phyloP scores from a whole-genome alignment of 2,113 vertebrate species.

The Montifringilla adamsi region DNA sequence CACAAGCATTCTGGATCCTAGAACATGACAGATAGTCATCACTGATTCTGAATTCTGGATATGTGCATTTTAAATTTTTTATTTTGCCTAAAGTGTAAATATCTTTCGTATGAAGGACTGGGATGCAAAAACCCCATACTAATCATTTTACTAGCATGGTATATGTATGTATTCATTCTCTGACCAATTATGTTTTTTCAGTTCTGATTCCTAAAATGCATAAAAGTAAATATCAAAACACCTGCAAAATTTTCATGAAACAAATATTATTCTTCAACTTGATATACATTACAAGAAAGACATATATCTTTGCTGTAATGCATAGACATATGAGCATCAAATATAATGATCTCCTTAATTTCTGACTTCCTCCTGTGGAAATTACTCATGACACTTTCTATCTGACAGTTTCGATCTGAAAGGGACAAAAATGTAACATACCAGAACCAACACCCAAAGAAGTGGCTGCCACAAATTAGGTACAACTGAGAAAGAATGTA shows the following conservation, averaged over 20 bases:
- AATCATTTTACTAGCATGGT: not conserved
- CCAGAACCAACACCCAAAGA: not conserved
- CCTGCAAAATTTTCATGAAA: not conserved
- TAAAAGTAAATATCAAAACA: not conserved
- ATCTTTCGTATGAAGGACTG: not conserved
- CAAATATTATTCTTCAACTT: not conserved
- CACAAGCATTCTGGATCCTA: not conserved
- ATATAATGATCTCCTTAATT: not conserved
- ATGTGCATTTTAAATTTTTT: not conserved
- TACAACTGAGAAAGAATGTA: not conserved
- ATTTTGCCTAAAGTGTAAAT: not conserved
- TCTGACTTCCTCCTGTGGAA: not conserved
- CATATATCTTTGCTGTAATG: not conserved
- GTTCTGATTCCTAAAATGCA: not conserved
- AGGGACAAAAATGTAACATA: not conserved
- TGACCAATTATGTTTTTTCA: not conserved
- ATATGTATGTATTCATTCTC: not conserved
- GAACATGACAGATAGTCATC: not conserved
- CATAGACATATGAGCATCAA: not conserved
- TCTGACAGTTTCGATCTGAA: not conserved
- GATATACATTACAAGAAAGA: not conserved
- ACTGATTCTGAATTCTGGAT: not conserved
- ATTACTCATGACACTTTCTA: not conserved
- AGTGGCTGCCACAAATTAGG: not conserved
- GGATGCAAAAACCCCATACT: rapidly evolving